Conservation (phyloP, 2,888 invertebrate species). For the Carabus problematicus region DNA sequence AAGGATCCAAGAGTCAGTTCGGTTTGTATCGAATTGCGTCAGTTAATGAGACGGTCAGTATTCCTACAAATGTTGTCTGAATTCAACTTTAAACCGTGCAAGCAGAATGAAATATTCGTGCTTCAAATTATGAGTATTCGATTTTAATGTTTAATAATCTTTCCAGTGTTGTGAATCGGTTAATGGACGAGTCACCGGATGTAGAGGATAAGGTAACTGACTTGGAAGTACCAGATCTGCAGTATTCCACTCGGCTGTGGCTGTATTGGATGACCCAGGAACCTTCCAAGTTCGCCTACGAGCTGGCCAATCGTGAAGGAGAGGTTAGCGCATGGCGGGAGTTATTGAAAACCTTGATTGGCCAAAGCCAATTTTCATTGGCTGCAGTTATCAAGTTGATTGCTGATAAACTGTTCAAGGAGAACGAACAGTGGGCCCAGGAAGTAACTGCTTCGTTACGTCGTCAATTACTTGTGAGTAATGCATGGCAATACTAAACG, state of each 20-base stretch:
- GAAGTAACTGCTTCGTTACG: slow-evolving; percentile 65
- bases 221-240: slow-evolving; percentile 57
- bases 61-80: too few species aligned
- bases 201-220: slow-evolving; percentile 49
- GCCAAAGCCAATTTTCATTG: slow-evolving; percentile 70
- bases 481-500: not conserved
- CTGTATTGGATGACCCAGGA: slow-evolving; percentile 79
- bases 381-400: slow-evolving; percentile 73
- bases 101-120: too few species aligned
- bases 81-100: too few species aligned
- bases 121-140: too few species aligned
- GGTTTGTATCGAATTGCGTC: slow-evolving; percentile 71
- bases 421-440: slow-evolving; percentile 70
- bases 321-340: slow-evolving; percentile 64
- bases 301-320: slow-evolving; percentile 70
- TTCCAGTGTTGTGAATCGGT: slow-evolving; percentile 58
- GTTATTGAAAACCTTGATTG: slow-evolving; percentile 67
- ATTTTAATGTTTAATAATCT: too few species aligned
- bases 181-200: slow-evolving; percentile 53
- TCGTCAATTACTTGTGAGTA: slow-evolving; percentile 67
- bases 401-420: slow-evolving; percentile 71
- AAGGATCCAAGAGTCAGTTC: slow-evolving; percentile 77
- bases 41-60: slow-evolving; percentile 65
- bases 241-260: slow-evolving; percentile 73
- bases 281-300: slow-evolving; percentile 64